A percentile compares a stretch with the other conserved stretches of the same genome.
Evolutionary conservation across 2,888 invertebrate species (phyloP).

Genomic region (Drosophila bunnanda): DNA sequence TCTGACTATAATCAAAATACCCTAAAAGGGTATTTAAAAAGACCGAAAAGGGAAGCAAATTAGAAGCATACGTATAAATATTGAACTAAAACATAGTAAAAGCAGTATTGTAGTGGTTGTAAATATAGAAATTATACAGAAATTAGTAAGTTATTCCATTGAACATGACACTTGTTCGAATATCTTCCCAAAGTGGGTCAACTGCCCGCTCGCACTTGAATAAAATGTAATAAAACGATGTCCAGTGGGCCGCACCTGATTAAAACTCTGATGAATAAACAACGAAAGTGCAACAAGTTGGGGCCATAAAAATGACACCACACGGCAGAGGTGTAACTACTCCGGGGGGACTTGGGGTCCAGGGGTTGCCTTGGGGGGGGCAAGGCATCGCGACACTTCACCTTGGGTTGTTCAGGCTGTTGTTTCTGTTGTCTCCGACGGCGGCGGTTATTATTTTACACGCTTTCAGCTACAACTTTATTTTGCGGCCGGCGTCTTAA

Average conservation of each 20-base stretch:
- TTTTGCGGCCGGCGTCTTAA: constrained; percentile 58
- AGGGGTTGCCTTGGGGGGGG: constrained; percentile 30
- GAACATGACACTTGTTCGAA: background rate
- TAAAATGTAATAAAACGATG: constrained; percentile 25
- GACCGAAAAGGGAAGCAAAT: too few species aligned
- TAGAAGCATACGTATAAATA: background rate
- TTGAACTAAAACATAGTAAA: background rate
- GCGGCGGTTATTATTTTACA: constrained; percentile 53
- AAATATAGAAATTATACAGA: background rate
- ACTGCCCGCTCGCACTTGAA: constrained; percentile 12
- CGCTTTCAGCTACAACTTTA: constrained; percentile 63
- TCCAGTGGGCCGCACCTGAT: constrained; percentile 42
- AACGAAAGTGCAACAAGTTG: constrained; percentile 43
- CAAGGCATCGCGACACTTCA: constrained; percentile 65
- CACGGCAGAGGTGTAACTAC: constrained; percentile 13
- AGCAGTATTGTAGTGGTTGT: background rate
- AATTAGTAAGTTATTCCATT: background rate
- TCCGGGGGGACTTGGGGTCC: background rate
- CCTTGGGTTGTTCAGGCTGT: constrained; percentile 52
- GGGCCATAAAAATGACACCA: constrained; percentile 65
- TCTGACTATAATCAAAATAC: too few species aligned
- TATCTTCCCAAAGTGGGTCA: background rate
- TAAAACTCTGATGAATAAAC: constrained; percentile 44
- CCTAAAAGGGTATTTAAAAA: too few species aligned
- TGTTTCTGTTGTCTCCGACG: constrained; percentile 33